Evolutionary conservation across 2,888 invertebrate genomes (phyloP).

Genomic region (Parnassius smintheus): DNA sequence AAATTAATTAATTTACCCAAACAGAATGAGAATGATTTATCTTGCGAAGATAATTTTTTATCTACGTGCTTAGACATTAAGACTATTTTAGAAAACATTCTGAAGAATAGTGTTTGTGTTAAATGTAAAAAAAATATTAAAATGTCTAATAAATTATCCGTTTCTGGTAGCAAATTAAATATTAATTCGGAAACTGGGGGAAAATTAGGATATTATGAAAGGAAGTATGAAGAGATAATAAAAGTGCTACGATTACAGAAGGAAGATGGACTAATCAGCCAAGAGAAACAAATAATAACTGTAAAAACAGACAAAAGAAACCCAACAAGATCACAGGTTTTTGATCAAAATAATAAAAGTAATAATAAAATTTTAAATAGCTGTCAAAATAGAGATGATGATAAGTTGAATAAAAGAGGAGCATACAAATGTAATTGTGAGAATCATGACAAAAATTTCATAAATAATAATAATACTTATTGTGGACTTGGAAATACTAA

Average conservation of each 20-base stretch:
- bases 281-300: slow-evolving; percentile 48
- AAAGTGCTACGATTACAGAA: slow-evolving; percentile 43
- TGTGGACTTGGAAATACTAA: slow-evolving; percentile 6
- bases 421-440: not conserved
- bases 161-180: slow-evolving; percentile 19
- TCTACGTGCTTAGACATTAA: slow-evolving; percentile 36
- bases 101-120: slow-evolving; percentile 31
- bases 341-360: not conserved
- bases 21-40: slow-evolving; percentile 23
- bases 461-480: not conserved
- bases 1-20: slow-evolving; percentile 16
- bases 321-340: slow-evolving; percentile 26
- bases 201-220: slow-evolving; percentile 38
- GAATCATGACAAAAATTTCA: not conserved
- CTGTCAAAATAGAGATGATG: slow-evolving; percentile 1
- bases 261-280: slow-evolving; percentile 44
- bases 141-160: slow-evolving; percentile 13
- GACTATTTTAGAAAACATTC: slow-evolving; percentile 29
- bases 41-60: slow-evolving; percentile 36
- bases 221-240: slow-evolving; percentile 46
- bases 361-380: slow-evolving; percentile 5
- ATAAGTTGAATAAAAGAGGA: not conserved
- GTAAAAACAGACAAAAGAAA: slow-evolving; percentile 43
- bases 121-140: slow-evolving; percentile 22
- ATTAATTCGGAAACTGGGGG: slow-evolving; percentile 22